phyloP scores from a whole-genome alignment of 2,113 vertebrate genomes.

The Micronycteris hirsuta region DNA sequence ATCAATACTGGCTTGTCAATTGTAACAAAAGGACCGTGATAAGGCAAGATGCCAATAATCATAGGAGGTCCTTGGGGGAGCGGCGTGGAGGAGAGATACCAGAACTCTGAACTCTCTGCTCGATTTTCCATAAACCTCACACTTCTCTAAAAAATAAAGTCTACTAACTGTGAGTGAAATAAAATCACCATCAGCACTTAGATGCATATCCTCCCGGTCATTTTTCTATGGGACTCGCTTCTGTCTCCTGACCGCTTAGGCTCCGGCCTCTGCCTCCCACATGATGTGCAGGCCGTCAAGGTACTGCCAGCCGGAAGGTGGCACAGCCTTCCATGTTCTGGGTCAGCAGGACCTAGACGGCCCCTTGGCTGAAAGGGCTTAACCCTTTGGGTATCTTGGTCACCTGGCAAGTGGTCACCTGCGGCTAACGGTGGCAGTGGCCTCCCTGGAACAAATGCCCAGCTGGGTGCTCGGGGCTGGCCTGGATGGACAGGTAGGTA shows the following conservation, averaged over 20 bases:
- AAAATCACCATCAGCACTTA: neutral
- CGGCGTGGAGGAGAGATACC: neutral
- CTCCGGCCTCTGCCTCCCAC: neutral
- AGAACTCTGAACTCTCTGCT: neutral
- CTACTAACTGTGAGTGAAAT: neutral
- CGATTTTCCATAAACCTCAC: neutral
- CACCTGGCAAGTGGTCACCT: neutral
- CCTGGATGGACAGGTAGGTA: neutral
- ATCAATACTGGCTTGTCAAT: no score
- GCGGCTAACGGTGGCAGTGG: no score
- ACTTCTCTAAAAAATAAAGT: neutral
- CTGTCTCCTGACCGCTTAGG: neutral
- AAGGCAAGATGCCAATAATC: no score
- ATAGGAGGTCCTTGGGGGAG: no score
- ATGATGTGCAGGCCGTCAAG: fast-evolving
- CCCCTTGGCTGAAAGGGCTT: neutral
- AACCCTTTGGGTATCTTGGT: neutral
- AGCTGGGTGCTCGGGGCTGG: neutral
- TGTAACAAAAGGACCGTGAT: neutral
- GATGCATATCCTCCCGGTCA: no score
- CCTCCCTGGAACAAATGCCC: neutral
- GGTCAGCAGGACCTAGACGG: fast-evolving
- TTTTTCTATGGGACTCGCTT: neutral
- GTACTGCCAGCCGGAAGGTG: fast-evolving
- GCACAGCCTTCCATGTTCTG: neutral